Conservation (phyloP, 1,140 invertebrate species). For the Trichoplusia ni region DNA sequence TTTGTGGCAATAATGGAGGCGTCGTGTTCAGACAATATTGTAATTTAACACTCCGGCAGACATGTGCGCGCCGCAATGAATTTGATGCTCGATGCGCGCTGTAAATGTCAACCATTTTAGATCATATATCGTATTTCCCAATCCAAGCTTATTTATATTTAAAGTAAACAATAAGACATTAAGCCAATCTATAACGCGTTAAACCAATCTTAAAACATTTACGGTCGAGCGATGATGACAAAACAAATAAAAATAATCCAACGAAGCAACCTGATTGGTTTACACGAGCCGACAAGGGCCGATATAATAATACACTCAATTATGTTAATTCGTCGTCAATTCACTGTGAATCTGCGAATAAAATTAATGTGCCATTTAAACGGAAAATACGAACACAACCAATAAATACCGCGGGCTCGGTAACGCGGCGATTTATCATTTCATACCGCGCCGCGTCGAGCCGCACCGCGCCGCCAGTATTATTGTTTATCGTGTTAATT, state of each 20-base stretch:
- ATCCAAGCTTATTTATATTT: no score
- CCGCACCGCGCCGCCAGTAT: slow-evolving; percentile 47
- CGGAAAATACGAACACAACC: slow-evolving; percentile 75
- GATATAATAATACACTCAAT: slow-evolving; percentile 51
- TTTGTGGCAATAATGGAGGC: slow-evolving; percentile 28
- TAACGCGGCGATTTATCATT: slow-evolving; percentile 73
- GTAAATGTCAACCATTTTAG: slow-evolving; percentile 29
- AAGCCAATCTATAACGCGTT: no score
- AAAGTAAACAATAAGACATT: no score
- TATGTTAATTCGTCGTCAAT: slow-evolving; percentile 77
- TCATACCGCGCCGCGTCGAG: slow-evolving; percentile 44
- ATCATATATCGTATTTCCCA: no score
- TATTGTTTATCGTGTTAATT: slow-evolving; percentile 79
- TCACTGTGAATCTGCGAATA: slow-evolving; percentile 76
- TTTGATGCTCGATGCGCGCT: not conserved
- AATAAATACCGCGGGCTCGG: slow-evolving; percentile 64
- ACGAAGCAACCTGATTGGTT: slow-evolving; percentile 35
- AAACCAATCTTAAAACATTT: slow-evolving; percentile 7
- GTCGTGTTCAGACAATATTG: slow-evolving; percentile 20
- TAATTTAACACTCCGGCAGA: slow-evolving; percentile 28
- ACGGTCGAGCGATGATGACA: slow-evolving; percentile 12
- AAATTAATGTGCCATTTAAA: slow-evolving; percentile 79
- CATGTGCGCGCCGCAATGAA: not conserved
- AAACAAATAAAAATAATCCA: slow-evolving; percentile 33
- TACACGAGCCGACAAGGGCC: slow-evolving; percentile 33